Conservation (phyloP, 2,113 vertebrate species). For the Indicator maculatus region DNA sequence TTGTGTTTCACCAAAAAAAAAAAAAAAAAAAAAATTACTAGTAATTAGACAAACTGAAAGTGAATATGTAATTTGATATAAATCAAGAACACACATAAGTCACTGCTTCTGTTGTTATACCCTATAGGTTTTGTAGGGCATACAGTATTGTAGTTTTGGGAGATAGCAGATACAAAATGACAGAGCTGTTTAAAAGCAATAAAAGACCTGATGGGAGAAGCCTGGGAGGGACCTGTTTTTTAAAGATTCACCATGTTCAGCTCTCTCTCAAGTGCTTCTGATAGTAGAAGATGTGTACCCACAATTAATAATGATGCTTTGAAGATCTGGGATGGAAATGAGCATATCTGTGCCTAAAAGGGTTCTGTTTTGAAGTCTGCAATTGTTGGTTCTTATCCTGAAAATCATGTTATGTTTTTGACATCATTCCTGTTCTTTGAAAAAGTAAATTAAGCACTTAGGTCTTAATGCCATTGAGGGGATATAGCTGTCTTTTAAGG, state of each 20-base stretch:
- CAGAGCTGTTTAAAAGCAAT: background rate
- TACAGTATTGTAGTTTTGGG: background rate
- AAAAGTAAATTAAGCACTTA: background rate
- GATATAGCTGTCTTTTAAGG: background rate
- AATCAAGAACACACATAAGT: conserved; percentile 58
- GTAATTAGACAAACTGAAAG: conserved; percentile 36
- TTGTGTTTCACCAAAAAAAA: background rate
- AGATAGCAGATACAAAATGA: background rate
- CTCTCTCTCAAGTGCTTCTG: background rate
- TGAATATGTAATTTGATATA: conserved; percentile 6
- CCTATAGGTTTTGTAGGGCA: background rate
- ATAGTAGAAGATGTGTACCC: background rate
- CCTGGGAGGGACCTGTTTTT: background rate
- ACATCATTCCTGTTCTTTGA: background rate
- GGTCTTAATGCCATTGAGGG: background rate
- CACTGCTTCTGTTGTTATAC: conserved; percentile 7
- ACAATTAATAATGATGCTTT: background rate
- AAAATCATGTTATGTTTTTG: background rate
- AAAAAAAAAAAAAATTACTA: background rate
- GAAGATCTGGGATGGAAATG: background rate
- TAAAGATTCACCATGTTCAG: background rate
- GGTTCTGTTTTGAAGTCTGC: background rate
- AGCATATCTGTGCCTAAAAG: background rate
- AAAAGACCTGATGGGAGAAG: background rate
- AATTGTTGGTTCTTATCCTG: background rate